These are phyloP conservation scores for Argopecten irradians DNA, from an alignment of 1,140 invertebrate genomes.

Conservation along the genomic window DNA sequence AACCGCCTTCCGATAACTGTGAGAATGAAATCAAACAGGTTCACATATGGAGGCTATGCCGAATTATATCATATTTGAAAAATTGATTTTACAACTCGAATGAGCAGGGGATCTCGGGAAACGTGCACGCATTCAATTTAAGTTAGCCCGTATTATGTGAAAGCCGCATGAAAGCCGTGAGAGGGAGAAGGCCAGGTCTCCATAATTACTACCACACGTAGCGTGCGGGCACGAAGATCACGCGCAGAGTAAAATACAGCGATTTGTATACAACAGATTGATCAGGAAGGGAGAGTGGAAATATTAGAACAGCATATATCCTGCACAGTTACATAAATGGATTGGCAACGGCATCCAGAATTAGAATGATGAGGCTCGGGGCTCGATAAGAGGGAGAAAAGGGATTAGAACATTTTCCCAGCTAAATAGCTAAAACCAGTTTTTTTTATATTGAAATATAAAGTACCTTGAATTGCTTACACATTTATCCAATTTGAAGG, in stretches of 20 bases:
- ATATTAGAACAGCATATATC: not conserved
- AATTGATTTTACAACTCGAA: not conserved
- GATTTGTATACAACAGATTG: constrained; percentile 18
- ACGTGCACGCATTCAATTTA: constrained; percentile 15
- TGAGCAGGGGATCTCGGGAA: not conserved
- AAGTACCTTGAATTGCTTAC: too few relatives aligned
- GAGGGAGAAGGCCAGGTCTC: not conserved
- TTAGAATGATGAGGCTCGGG: not conserved
- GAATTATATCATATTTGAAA: not conserved
- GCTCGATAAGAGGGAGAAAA: not conserved
- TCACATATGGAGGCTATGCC: not conserved
- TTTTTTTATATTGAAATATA: too few relatives aligned
- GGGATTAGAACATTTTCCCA: too few relatives aligned
- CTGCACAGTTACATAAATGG: not conserved
- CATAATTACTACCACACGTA: not conserved
- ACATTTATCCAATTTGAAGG: too few relatives aligned
- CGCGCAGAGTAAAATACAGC: not conserved
- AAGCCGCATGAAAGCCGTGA: not conserved
- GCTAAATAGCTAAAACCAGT: too few relatives aligned
- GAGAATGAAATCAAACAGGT: constrained; percentile 1
- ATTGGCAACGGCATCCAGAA: not conserved
- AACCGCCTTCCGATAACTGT: not conserved
- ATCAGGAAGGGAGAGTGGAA: not conserved
- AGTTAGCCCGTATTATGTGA: not conserved
- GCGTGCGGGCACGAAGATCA: constrained; percentile 19